Evolutionary conservation across 2,113 vertebrate genomes (phyloP).

Genomic region (Oncorhynchus tshawytscha): DNA sequence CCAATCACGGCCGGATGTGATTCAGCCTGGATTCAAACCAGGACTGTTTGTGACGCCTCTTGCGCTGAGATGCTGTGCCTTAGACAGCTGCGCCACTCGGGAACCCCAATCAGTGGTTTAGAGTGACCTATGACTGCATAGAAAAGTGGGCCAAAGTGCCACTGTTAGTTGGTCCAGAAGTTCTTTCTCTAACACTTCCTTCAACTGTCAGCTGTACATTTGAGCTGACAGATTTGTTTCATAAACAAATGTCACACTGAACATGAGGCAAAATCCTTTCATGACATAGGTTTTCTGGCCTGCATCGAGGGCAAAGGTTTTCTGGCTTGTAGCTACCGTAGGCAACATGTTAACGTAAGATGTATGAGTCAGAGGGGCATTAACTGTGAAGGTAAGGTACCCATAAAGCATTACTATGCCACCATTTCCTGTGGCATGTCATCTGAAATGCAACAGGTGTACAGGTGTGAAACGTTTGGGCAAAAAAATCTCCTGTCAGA

Average conservation of each 20-base stretch:
- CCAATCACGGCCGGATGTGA: too few relatives aligned
- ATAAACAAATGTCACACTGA: neutral
- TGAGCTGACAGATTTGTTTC: neutral
- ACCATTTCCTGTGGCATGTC: constrained; percentile 16
- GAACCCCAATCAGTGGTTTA: neutral
- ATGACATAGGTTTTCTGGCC: neutral
- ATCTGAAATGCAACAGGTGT: constrained; percentile 39
- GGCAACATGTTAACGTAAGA: neutral
- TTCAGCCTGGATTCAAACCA: too few relatives aligned
- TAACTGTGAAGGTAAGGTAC: neutral
- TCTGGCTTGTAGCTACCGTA: neutral
- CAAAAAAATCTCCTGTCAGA: constrained; percentile 15
- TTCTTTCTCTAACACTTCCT: neutral
- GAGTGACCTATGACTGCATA: neutral
- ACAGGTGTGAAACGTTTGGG: constrained; percentile 36
- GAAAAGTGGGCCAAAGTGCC: neutral
- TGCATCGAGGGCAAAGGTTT: neutral
- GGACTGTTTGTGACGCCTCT: too few relatives aligned
- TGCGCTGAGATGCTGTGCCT: too few relatives aligned
- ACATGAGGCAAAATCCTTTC: neutral
- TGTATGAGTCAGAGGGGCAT: neutral
- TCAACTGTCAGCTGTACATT: neutral
- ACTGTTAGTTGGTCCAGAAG: neutral
- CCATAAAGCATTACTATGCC: constrained; percentile 17
- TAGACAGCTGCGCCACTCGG: too few relatives aligned